phyloP scores from a whole-genome alignment of 2,113 vertebrate species.

The Poecile atricapillus region DNA sequence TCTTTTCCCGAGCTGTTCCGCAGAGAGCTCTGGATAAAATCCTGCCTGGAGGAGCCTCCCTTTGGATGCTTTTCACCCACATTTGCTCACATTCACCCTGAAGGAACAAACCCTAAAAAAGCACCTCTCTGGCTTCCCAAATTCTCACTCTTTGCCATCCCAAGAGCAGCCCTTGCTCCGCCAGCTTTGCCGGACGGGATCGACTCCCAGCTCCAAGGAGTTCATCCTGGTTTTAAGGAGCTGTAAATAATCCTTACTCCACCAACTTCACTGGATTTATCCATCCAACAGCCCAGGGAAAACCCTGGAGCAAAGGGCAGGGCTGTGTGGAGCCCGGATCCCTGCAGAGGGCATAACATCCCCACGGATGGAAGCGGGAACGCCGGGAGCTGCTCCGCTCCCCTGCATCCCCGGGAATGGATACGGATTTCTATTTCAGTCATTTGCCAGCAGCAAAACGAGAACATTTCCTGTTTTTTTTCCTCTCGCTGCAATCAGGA shows the following conservation, averaged over 20 bases:
- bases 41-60: background rate
- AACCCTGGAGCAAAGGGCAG: background rate
- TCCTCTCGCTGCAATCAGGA: constrained; percentile 72
- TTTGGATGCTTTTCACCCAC: background rate
- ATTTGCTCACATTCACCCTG: background rate
- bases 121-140: background rate
- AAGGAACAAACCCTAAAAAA: background rate
- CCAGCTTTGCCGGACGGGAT: background rate
- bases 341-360: constrained; percentile 73
- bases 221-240: background rate
- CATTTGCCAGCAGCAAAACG: constrained; percentile 67
- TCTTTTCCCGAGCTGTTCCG: background rate
- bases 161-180: background rate
- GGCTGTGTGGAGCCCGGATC: background rate
- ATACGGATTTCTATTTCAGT: constrained; percentile 71
- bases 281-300: background rate
- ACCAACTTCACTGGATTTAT: background rate
- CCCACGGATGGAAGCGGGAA: background rate
- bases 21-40: background rate
- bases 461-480: constrained; percentile 71
- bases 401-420: constrained; percentile 51
- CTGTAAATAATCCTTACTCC: background rate
- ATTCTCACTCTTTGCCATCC: background rate
- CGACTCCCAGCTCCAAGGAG: background rate
- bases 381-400: background rate